phyloP scores from a whole-genome alignment of 2,888 invertebrate species.

The Scaptomyza tumidula region DNA sequence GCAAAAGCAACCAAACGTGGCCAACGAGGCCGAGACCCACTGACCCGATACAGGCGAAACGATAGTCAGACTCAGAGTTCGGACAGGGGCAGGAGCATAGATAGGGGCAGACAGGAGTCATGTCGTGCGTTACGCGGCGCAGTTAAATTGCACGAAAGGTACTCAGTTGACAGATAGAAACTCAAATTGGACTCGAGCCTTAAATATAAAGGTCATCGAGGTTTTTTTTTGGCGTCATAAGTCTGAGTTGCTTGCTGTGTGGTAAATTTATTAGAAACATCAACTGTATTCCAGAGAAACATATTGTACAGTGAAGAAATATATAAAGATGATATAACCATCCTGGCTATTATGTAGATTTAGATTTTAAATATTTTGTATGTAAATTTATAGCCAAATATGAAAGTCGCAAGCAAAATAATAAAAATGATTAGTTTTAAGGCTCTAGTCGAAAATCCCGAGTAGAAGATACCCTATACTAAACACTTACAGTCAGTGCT shows the following conservation, averaged over 20 bases:
- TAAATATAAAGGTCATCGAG: constrained; percentile 19
- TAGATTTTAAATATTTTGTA: too few relatives aligned
- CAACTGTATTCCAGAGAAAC: constrained; percentile 13
- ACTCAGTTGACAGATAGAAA: constrained; percentile 34
- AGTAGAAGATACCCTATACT: too few relatives aligned
- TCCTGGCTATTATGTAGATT: too few relatives aligned
- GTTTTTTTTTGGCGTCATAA: constrained; percentile 48
- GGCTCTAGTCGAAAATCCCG: too few relatives aligned
- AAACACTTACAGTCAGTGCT: too few relatives aligned
- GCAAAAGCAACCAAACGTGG: constrained; percentile 33
- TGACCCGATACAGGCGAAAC: constrained; percentile 40
- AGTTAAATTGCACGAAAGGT: constrained; percentile 72
- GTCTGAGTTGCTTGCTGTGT: constrained; percentile 71
- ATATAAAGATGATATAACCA: too few relatives aligned
- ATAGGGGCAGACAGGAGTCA: constrained; percentile 57
- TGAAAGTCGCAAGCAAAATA: too few relatives aligned
- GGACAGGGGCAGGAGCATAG: constrained; percentile 11
- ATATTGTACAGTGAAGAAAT: constrained; percentile 8
- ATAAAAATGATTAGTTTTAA: too few relatives aligned
- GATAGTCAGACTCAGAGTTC: constrained; percentile 4
- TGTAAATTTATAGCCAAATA: too few relatives aligned
- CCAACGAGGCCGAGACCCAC: constrained; percentile 43
- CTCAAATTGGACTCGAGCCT: constrained; percentile 28
- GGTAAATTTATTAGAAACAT: constrained; percentile 24
- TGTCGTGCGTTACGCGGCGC: constrained; percentile 74